Evolutionary conservation across 1,140 invertebrate species (phyloP).

Genomic region (Centruroides sculpturatus): DNA sequence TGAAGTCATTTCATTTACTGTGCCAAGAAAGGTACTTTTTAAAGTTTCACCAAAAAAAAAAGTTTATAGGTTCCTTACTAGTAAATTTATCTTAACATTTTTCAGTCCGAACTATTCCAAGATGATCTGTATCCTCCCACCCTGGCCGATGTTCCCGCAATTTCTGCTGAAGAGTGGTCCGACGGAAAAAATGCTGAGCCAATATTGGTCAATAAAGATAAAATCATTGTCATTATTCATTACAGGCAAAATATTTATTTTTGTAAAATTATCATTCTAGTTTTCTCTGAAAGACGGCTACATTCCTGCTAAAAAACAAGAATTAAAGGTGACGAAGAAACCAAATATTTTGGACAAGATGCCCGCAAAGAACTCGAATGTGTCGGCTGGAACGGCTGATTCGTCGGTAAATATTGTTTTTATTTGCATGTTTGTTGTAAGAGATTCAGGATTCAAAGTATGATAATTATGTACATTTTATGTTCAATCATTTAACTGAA

Average conservation of each 20-base stretch:
- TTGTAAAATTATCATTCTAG: conserved; percentile 18
- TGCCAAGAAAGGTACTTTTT: conserved; percentile 71
- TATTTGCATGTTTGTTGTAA: neutral
- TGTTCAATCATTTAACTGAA: neutral
- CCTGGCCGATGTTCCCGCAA: conserved; percentile 65
- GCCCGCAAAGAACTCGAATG: conserved; percentile 18
- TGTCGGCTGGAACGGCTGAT: neutral
- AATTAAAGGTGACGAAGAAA: conserved; percentile 40
- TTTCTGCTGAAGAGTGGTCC: conserved; percentile 89
- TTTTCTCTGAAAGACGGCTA: conserved; percentile 38
- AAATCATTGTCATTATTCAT: neutral
- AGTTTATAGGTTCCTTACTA: neutral
- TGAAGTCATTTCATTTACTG: conserved; percentile 94
- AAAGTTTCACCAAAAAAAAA: neutral
- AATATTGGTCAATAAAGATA: conserved; percentile 38
- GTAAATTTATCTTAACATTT: conserved; percentile 17
- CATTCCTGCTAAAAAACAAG: conserved; percentile 33
- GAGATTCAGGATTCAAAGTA: neutral
- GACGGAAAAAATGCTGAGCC: conserved; percentile 74
- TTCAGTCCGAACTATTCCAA: conserved; percentile 90
- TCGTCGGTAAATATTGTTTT: conserved; percentile 2
- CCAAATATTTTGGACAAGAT: conserved; percentile 49
- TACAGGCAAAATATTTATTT: neutral
- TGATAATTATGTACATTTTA: neutral
- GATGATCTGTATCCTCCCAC: conserved; percentile 98